Base-by-base conservation (phyloP, 2,888 invertebrate genomes). In the Cremastinae sp. region DNA sequence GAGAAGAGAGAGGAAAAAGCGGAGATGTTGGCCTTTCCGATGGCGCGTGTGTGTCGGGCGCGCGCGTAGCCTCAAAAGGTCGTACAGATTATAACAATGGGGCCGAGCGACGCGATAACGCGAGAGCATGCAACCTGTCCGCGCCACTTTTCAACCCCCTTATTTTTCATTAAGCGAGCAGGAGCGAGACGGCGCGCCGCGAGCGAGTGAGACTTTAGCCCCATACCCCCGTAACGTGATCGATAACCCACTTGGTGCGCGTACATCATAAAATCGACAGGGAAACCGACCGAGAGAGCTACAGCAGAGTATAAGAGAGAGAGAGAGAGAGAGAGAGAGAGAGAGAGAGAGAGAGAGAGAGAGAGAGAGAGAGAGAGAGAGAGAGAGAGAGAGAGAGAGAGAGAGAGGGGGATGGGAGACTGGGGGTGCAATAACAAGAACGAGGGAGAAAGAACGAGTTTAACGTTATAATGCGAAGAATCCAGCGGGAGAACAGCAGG, bases 171-270 rank as follows among this genome's bases (percentile, higher is more conserved):
- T 84, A 84, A 85, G 77, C 85, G 81, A 61, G 75, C 78, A 81
- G 75, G 28, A 28, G 28, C 28, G 28, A 28, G 28, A 28, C 28
- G 38, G 41, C n/a, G n/a, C n/a, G 38, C 14, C 20, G 38, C 54
- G 65, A 65, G 8, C 54, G 47, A 47, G 16, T 18, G 69, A 66
- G 81, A 81, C 85, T 85, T 86, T 85, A 83, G 83, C 83, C 83
- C 81, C 70, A 18, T 47, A 51, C 36, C 36, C 16, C n/a, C 78
- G 79, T 81, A 28, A 28, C 28, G 61, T 78, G 81, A 86, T 88
- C 88, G 86, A 88, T 88, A 88, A 87, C 87, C 86, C 87, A 87
- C 84, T 88, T 28, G 28, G 86, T 85, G 86, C 85, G 86, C 86
- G 86, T 83, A 75, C 65, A 83, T 84, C 82, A 84, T 84, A 85